Base-by-base conservation (phyloP, 2,888 invertebrate genomes). In the Belgica antarctica region DNA sequence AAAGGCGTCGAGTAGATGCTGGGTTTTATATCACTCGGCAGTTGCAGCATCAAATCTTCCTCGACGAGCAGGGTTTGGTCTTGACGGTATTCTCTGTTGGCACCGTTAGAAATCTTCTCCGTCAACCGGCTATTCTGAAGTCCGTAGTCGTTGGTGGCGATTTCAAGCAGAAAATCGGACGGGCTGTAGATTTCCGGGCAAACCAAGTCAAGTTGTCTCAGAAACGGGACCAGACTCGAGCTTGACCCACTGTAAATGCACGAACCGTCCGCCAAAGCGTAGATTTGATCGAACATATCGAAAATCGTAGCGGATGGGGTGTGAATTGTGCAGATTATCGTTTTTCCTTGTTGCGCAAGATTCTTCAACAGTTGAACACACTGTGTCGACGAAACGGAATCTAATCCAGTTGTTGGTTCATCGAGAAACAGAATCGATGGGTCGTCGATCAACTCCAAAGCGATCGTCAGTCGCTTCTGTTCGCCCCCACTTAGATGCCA, bases 381-480 rank as follows among this genome's bases (percentile, higher is more conserved):
- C 78, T 94, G 92, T 78, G 89, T 91, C 71, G 93, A 89, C 47
- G 91, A 87, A 41, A 90, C 86, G 77, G 89, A 89, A 78, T 92
- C 92, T 74, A 92, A 78, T 36, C 92, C 92, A 77, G 91, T 92
- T 77, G 59, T 27, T 0, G 46, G 46, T 27, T 96, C 96, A 78
- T 96, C 96, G 73, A 96, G 86, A 78, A 96, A 93, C 87, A 96
- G 89, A 65, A 96, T 87, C 1, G 93, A 90, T 1, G 96, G 96
- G 79, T 96, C 94, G 78, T 89, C 92, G 73, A 96, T 87, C 74
- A 96, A 83, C 82, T 96, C 96, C 73, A 94, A 81, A 5, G 94
- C 95, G 73, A 96, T 92, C 1, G 94, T 89, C 65, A 96, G 83
- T 75, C 96, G 84, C 79, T 96, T 96, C 75, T 87, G 87, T 81